phyloP scores from a whole-genome alignment of 1,140 invertebrate species.

The Melanaphis sacchari region DNA sequence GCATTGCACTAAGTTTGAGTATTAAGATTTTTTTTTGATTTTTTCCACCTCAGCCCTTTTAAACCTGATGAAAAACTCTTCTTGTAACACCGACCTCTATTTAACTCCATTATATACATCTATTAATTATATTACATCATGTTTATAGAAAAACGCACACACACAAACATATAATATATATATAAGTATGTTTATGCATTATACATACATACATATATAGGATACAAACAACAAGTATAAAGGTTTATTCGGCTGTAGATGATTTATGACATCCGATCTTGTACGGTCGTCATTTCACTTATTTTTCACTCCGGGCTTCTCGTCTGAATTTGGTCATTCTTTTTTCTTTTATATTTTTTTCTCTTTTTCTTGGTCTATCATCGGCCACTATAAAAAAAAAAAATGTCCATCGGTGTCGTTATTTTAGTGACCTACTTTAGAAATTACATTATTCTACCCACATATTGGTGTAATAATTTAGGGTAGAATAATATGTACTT shows the following conservation, averaged over 20 bases:
- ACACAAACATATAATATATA: too few species aligned
- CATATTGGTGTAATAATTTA: background rate
- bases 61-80: background rate
- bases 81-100: background rate
- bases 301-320: background rate
- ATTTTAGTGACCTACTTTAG: background rate
- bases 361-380: background rate
- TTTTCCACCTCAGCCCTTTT: background rate
- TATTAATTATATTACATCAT: background rate
- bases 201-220: background rate
- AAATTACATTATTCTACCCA: background rate
- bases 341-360: background rate
- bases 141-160: too few species aligned
- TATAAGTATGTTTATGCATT: too few species aligned
- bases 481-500: background rate
- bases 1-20: background rate
- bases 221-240: background rate
- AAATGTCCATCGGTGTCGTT: background rate
- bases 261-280: background rate
- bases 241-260: background rate
- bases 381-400: background rate
- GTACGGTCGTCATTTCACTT: background rate
- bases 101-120: background rate
- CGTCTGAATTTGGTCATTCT: background rate
- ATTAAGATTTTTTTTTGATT: background rate